These are phyloP conservation scores for Rhadinocentrus ornatus DNA, from an alignment of 2,797 vertebrate genomes.

Conservation along the genomic window DNA sequence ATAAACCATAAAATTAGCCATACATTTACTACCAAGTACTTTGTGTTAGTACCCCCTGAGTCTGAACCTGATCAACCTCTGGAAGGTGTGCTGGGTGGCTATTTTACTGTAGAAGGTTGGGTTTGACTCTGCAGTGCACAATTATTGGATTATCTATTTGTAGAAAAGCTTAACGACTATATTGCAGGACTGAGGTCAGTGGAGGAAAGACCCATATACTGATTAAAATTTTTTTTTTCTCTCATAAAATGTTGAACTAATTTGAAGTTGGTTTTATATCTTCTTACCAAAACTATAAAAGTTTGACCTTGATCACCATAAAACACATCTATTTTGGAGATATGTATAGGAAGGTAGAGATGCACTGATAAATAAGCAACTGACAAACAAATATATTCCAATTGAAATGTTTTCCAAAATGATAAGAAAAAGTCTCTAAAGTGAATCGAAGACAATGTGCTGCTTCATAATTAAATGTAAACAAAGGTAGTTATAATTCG, in stretches of 20 bases:
- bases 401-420: no score
- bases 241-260: constrained; percentile 42
- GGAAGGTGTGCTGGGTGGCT: no score
- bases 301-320: constrained; percentile 19
- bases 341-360: no score
- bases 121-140: background rate
- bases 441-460: no score
- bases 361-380: no score
- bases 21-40: background rate
- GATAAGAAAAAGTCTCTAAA: no score
- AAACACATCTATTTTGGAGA: no score
- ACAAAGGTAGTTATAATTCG: no score
- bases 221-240: background rate
- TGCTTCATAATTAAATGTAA: no score
- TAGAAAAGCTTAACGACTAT: background rate
- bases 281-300: constrained; percentile 33
- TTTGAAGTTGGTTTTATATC: constrained; percentile 54
- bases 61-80: background rate
- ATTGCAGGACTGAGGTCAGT: background rate
- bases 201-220: background rate
- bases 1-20: background rate
- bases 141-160: background rate
- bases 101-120: no score
- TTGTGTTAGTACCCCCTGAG: background rate
- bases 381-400: no score